These are phyloP conservation scores for Trilocha varians DNA, from an alignment of 2,888 invertebrate species.

Conservation along the genomic window DNA sequence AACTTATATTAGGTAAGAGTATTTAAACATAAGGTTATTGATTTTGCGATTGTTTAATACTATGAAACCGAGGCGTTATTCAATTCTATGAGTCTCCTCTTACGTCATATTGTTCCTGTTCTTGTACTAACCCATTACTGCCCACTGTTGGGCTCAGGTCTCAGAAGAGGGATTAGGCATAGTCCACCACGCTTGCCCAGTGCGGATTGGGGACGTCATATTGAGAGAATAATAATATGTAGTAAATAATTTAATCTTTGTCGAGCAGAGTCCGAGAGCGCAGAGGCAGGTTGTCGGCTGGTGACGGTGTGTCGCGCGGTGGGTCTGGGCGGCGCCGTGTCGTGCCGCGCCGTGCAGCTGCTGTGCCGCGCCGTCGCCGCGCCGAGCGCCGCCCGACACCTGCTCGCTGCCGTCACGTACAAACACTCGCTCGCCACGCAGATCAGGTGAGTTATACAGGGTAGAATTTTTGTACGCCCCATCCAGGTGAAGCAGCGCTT, in stretches of 20 bases:
- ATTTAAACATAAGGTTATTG: not conserved
- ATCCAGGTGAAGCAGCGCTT: not conserved
- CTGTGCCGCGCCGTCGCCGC: constrained; percentile 51
- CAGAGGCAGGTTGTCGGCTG: constrained; percentile 35
- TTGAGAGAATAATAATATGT: too few relatives aligned
- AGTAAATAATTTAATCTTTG: not conserved
- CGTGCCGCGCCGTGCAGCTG: constrained; percentile 71
- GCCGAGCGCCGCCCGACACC: constrained; percentile 80
- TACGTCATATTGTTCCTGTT: too few relatives aligned
- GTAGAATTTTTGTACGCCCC: not conserved
- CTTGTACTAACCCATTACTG: too few relatives aligned
- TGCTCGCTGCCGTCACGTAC: constrained; percentile 81
- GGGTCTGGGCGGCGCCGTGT: constrained; percentile 24
- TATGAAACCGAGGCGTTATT: too few relatives aligned
- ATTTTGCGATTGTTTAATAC: not conserved
- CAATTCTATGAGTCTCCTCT: too few relatives aligned
- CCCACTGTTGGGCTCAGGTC: too few relatives aligned
- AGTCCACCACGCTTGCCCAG: not conserved
- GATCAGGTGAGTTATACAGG: constrained; percentile 64
- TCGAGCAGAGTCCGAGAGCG: constrained; percentile 32
- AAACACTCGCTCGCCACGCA: constrained; percentile 79
- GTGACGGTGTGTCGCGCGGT: constrained; percentile 46
- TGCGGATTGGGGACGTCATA: too few relatives aligned
- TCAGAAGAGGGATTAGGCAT: too few relatives aligned
- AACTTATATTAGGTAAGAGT: constrained; percentile 83